Base-by-base conservation (phyloP, 2,113 vertebrate genomes). In the Neolamprologus sp. region DNA sequence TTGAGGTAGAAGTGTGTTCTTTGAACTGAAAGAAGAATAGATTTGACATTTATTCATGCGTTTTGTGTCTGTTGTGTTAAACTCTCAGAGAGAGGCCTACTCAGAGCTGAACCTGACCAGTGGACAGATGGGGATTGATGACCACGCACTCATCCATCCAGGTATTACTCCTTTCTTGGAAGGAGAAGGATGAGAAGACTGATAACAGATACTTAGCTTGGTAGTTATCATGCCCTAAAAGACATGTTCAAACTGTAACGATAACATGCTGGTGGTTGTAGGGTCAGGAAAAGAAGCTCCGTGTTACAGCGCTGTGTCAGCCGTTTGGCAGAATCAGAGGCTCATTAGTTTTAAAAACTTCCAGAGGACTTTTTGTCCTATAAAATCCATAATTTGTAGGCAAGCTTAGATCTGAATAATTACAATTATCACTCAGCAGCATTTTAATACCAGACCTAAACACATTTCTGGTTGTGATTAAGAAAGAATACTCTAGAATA, bases 121-220 rank as follows among this genome's bases (percentile, higher is more conserved):
- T 26, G 97, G 98, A 68, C 99, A 99, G 81, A 86, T 99, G 80
- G 99, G 98, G 86, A 98, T 99, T 85, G 99, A 99, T 92, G 98
- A 99, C 92, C 96, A 98, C 40, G 96, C 97, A 11, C 97, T 98
- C 91, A 96, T 99, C 42, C 97, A 97, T 93, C 97, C 97, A 96
- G 99, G 98, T 99, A 94, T 88, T 93, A 30, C 26, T 78, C 16
- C 45, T 78, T 78, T 78, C 26, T 78, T 78, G 17, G 17, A 42
- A 60, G 4, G 9, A 19, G 54, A 63, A n/a, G 12, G 8, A 58
- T 30, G 47, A 42, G 47, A 57, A 81, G 33, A 2, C 26, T 75
- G 71, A 30, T 78, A 47, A 0, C 40, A 5, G 71, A 78, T 78
- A 47, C 42, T 75, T 49, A 78, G 16, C 42, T 78, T 78, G 9